Conservation (phyloP, 2,113 vertebrate species). For the Suncus etruscus region DNA sequence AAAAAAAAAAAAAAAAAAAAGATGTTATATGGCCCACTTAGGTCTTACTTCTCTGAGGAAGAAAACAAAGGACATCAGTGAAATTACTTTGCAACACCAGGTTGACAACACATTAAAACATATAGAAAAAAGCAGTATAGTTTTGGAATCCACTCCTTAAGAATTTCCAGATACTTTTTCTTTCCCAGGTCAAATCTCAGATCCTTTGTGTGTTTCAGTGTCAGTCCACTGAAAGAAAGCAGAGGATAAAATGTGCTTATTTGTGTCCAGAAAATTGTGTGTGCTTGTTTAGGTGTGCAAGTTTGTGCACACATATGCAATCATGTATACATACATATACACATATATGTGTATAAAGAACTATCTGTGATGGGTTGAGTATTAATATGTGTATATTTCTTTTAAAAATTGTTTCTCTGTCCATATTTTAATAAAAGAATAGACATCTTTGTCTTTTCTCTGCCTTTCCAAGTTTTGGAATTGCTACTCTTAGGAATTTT, state of each 20-base stretch:
- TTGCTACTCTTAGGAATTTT: not conserved
- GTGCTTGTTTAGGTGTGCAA: not conserved
- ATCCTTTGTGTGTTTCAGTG: not conserved
- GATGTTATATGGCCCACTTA: not conserved
- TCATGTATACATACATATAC: not conserved
- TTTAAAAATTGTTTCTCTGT: not conserved
- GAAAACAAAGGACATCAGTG: conserved; percentile 50
- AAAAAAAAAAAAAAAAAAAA: conserved; percentile 66
- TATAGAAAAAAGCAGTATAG: conserved; percentile 17
- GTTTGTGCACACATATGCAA: not conserved
- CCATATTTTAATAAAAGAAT: not conserved
- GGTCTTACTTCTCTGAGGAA: not conserved
- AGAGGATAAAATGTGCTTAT: not conserved
- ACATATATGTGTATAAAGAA: not conserved
- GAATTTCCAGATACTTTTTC: not conserved
- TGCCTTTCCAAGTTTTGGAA: not conserved
- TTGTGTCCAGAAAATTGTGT: not conserved
- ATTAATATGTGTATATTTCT: not conserved
- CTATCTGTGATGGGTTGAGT: not conserved
- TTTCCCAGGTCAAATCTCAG: not conserved
- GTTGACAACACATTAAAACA: conserved; percentile 18
- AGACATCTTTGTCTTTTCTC: not conserved
- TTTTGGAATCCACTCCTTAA: not conserved
- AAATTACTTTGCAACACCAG: not conserved
- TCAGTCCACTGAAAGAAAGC: not conserved